Conservation (phyloP, 2,888 invertebrate species). For the Helicoverpa assulta region DNA sequence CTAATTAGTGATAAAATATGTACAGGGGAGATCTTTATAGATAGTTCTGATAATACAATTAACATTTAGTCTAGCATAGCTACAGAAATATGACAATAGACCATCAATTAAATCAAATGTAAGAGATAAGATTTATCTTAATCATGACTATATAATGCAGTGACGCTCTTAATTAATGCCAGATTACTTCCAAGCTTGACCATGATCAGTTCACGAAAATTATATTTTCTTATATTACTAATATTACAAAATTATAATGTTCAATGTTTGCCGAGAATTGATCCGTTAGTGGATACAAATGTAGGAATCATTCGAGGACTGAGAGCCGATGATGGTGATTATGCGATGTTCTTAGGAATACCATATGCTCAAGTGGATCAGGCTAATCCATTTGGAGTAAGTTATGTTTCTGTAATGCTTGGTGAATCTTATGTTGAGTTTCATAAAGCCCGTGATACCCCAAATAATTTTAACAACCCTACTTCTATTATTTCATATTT, state of each 20-base stretch:
- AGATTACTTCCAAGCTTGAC: neutral
- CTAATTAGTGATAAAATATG: too few relatives aligned
- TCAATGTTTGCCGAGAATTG: constrained; percentile 49
- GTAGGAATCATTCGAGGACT: constrained; percentile 69
- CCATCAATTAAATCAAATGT: too few relatives aligned
- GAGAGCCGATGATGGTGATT: constrained; percentile 69
- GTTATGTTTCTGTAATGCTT: constrained; percentile 32
- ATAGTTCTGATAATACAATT: too few relatives aligned
- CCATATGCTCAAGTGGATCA: constrained; percentile 71
- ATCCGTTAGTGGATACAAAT: constrained; percentile 67
- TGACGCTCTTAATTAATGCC: neutral
- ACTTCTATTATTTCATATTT: too few relatives aligned
- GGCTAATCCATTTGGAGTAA: constrained; percentile 74
- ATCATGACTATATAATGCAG: constrained; percentile 16
- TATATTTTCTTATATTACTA: constrained; percentile 13
- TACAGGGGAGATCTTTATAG: too few relatives aligned
- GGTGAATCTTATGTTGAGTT: too few relatives aligned
- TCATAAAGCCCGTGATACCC: too few relatives aligned
- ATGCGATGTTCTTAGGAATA: constrained; percentile 75
- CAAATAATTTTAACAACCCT: too few relatives aligned
- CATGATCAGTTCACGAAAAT: constrained; percentile 18
- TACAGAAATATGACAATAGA: too few relatives aligned
- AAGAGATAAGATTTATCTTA: constrained; percentile 8
- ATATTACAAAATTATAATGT: constrained; percentile 13
- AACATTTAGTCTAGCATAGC: too few relatives aligned